Base-by-base conservation (phyloP, 2,888 invertebrate genomes). In the Drosophila suboccidentalis region DNA sequence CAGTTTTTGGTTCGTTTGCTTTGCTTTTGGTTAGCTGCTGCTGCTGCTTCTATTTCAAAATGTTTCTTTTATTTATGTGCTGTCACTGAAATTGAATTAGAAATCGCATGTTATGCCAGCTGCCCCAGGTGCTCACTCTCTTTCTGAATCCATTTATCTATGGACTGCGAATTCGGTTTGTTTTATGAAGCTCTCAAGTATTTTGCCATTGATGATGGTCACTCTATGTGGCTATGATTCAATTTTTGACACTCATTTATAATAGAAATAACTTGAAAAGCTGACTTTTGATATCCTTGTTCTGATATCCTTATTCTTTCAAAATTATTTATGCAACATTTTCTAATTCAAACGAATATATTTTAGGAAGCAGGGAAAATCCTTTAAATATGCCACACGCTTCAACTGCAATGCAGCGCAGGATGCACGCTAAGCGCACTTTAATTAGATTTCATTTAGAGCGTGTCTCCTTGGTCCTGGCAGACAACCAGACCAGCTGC, bases 71-170 rank as follows among this genome's bases (percentile, higher is more conserved):
- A 84, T 84, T 84, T 87, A 85, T 84, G 75, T 80, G 80, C 88
- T 85, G 80, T 87, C 88, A 85, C 83, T 65, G 74, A 84, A 87
- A 87, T 84, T 85, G 86, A 85, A 84, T 84, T 87, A 87, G 88
- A 82, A 85, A 82, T 77, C 80, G 74, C 72, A 87, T 82, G 83
- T 85, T 81, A 75, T 87, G 82, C 55, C 82, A 80, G 71, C 78
- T 73, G 73, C 76, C 69, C 46, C 67, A 72, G 67, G 71, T 66
- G 68, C 47, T 47, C 46, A 38, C 44, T 36, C 26, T 17, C 41
- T 36, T 15, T 47, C 19, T 6, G 3, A 26, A 19, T 47, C 43
- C n/a, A 22, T 39, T 38, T 46, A 36, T 47, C 36, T 34, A 19
- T 41, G 32, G 22, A 49, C 32, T 32, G n/a, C 9, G 22, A 4